These are phyloP conservation scores for Caiman crocodilus DNA, from an alignment of 2,797 vertebrate species.

Conservation along the genomic window DNA sequence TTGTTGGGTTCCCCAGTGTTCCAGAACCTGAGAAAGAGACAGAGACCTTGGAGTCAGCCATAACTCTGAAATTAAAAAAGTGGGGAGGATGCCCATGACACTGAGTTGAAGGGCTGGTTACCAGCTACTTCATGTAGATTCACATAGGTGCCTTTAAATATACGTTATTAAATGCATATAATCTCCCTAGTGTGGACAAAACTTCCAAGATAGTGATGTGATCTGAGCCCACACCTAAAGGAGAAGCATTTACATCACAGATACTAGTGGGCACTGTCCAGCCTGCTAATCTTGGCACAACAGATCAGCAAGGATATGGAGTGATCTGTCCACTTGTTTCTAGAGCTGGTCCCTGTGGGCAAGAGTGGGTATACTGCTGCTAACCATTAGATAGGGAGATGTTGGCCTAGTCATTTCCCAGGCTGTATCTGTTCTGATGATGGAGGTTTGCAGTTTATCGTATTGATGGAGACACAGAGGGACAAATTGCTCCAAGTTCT, in stretches of 20 bases:
- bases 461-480: neutral
- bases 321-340: neutral
- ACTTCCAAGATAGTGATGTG: neutral
- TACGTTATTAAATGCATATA: neutral
- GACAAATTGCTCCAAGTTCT: neutral
- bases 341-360: neutral
- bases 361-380: neutral
- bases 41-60: neutral
- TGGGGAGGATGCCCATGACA: neutral
- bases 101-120: neutral
- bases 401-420: neutral
- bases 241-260: neutral
- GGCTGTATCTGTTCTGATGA: neutral
- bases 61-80: neutral
- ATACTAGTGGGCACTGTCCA: neutral
- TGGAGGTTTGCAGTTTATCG: neutral
- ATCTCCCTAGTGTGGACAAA: neutral
- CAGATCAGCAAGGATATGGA: neutral
- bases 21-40: neutral
- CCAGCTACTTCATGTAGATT: no score
- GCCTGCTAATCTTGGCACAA: neutral
- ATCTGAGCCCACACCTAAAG: neutral
- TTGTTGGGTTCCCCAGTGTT: neutral
- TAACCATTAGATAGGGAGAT: neutral
- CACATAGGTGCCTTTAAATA: no score